Evolutionary conservation across 2,797 vertebrate genomes (phyloP), one percentile per base, ranked within the genome.

Genomic region (Cynodonichthys magdalenae): DNA sequence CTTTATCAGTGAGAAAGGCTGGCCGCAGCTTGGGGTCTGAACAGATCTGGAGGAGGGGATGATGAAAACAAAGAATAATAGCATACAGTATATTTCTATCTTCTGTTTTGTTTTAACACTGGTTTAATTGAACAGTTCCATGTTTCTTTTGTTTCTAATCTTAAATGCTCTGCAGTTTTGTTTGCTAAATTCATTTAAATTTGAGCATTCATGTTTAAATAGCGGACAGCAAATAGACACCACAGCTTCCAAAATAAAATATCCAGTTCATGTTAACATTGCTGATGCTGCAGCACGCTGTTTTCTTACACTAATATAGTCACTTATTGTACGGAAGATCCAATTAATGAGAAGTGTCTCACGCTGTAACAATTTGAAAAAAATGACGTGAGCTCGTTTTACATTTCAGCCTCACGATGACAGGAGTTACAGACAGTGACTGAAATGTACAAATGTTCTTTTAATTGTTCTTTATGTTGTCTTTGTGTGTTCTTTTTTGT

Each of bases 1-100:
- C 60, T 86, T 97, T 97, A 12, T 98, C 95, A 1, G 89, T 72
- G 58, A 98, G 87, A 72, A 94, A 75, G 2, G 88, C 28, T 0
- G 93, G 96, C 1, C 94, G 92, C 36, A 85, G 75, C 80, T 95
- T 96, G 2, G 93, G 82, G 50, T 97, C 94, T 2, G 88, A 81
- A 81, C 91, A 91, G 12, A 19, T 74, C 93, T 94, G 66, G 34
- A 54, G 44, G n/a, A 69, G 27, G 6, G 11, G 27, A 59, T 24
- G 14, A 57, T 42, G 18, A 29, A 14, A 15, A 39, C 3, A 1
- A 12, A 12, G 11, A 39, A 39, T 3, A 3, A 12, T 12, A 12
- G 3, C 10, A 14, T 39, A n/a, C n/a, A n/a, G 11, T 14, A 12
- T 39, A 39, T 39, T 39, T 39, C 36, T 14, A 14, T 12, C 0